A percentile compares a stretch with the other conserved stretches of the same genome.
These are phyloP conservation scores for Pomacea canaliculata DNA, from an alignment of 2,888 invertebrate genomes.

Conservation along the genomic window DNA sequence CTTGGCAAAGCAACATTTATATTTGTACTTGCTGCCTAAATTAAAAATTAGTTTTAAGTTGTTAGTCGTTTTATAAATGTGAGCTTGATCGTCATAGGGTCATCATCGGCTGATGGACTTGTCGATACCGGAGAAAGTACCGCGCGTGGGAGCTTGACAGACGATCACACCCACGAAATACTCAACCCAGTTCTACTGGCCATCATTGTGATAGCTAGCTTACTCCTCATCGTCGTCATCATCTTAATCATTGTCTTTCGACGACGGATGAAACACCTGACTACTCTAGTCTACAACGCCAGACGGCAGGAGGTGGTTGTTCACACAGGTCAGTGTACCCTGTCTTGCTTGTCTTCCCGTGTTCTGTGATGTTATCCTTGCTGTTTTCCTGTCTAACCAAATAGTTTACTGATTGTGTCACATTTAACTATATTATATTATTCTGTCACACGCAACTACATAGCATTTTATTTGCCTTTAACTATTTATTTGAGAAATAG, in stretches of 20 bases:
- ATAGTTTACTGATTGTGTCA: no score
- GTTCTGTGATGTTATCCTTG: no score
- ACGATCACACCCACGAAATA: not conserved
- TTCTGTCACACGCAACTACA: no score
- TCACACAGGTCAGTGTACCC: not conserved
- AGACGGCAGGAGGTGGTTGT: constrained; percentile 6
- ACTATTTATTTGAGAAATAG: no score
- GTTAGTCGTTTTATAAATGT: not conserved
- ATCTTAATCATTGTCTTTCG: constrained; percentile 25
- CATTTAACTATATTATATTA: no score
- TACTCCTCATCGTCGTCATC: constrained; percentile 23
- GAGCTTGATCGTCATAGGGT: not conserved
- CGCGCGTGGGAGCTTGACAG: not conserved
- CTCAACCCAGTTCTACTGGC: constrained; percentile 15
- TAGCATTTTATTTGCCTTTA: no score
- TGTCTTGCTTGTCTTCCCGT: not conserved
- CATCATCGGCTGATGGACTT: not conserved
- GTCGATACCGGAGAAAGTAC: no score
- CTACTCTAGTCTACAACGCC: constrained; percentile 6
- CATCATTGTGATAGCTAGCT: constrained; percentile 12
- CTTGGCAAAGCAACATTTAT: no score
- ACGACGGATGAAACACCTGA: constrained; percentile 26
- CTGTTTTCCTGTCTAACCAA: not conserved
- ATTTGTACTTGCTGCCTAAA: no score
- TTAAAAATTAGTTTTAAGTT: no score